Evolutionary conservation across 2,797 vertebrate species (phyloP).

Genomic region (Epinephelus awoara): DNA sequence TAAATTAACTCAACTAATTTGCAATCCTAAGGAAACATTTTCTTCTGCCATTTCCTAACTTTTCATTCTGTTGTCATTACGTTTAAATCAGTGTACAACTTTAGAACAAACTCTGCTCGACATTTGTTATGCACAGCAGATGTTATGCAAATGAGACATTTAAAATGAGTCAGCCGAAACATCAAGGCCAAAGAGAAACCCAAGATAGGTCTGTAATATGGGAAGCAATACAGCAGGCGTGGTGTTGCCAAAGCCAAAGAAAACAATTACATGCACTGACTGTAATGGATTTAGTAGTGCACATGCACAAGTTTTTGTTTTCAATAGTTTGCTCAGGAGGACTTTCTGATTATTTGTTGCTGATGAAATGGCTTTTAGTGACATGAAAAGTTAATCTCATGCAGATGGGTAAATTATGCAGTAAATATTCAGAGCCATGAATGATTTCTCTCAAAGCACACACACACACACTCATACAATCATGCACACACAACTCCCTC

Average conservation of each 20-base stretch:
- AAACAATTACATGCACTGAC: conserved; percentile 42
- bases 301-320: conserved; percentile 23
- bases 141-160: conserved; percentile 75
- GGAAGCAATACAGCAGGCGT: conserved; percentile 45
- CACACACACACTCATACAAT: background rate
- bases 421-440: conserved; percentile 15
- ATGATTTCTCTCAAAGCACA: background rate
- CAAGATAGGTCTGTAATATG: conserved; percentile 61
- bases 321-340: background rate
- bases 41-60: background rate
- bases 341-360: conserved; percentile 21
- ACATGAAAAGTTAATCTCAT: background rate
- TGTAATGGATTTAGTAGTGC: conserved; percentile 16
- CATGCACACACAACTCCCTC: background rate
- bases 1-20: background rate
- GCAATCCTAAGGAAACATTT: background rate
- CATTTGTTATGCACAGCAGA: conserved; percentile 67
- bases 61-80: conserved; percentile 16
- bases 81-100: conserved; percentile 12
- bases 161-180: conserved; percentile 63
- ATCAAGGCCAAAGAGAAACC: conserved; percentile 58
- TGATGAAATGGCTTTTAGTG: conserved; percentile 18
- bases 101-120: conserved; percentile 34
- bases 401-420: conserved; percentile 29
- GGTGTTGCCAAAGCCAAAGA: conserved; percentile 35